Base-by-base conservation (phyloP, 2,888 invertebrate genomes). In the Phalera bucephala region DNA sequence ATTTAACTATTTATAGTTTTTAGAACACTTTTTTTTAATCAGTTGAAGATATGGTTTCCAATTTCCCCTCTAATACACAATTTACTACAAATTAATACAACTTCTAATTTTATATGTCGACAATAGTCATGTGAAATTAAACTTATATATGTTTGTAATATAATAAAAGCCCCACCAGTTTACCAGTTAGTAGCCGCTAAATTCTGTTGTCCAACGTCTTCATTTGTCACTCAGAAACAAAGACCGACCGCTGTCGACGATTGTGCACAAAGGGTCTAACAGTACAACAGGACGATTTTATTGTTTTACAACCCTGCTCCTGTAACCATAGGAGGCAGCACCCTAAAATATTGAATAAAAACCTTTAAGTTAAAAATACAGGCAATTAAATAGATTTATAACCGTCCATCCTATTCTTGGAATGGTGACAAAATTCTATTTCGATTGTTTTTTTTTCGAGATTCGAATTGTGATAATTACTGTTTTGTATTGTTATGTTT, bases 351-450 rank as follows among this genome's bases (percentile, higher is more conserved):
- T 75, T 68, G 56, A 64, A 61, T 69, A 70, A 76, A 74, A 74
- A 72, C 64, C 56, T 69, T 72, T 58, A 52, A 52, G 52, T 47
- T 47, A 59, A 68, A 79, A 79, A 80, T 72, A 66, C 63, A 58
- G 67, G 82, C 80, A 79, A 82, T 86, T 83, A 83, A 81, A 68
- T 75, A 83, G 84, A 89, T 89, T 89, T 89, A 89, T 78, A 86
- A 80, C 84, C 66, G 56, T 67, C 60, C 61, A 49, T 61, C 50
- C 63, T 39, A 58, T 87, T 85, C 85, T 54, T 20, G 60, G 87
- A 87, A 87, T 37, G 61, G 47, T 46, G 60, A 68, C 62, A 68
- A 57, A 58, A 44, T 60, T 52, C 48, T 39, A 40, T 37, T 57
- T 65, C n/a, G n/a, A n/a, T n/a, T 66, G 60, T 70, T 68, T 61